These are phyloP conservation scores for Nipponacmea schrenckii DNA, from an alignment of 2,888 invertebrate genomes.

Conservation along the genomic window DNA sequence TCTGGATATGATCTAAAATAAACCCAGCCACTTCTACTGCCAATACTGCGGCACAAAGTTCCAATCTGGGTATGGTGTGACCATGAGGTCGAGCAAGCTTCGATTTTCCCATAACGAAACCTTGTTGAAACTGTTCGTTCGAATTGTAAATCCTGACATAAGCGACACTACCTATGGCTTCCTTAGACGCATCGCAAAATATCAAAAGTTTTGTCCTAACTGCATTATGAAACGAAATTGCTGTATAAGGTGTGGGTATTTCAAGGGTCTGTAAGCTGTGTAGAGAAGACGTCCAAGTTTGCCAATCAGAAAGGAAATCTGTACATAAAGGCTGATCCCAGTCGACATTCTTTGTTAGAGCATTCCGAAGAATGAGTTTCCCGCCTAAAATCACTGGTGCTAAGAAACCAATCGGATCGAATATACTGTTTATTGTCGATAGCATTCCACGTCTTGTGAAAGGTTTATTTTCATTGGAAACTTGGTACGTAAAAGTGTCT, in stretches of 20 bases:
- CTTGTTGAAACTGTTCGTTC: background rate
- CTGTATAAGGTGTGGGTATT: background rate
- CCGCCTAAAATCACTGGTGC: slow-evolving; percentile 11
- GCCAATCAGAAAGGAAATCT: background rate
- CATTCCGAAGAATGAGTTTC: background rate
- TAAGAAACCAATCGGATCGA: slow-evolving; percentile 22
- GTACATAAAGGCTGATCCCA: background rate
- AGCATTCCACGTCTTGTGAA: slow-evolving; percentile 25
- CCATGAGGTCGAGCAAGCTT: background rate
- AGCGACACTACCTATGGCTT: background rate
- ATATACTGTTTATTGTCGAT: slow-evolving; percentile 25
- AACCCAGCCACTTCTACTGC: slow-evolving; percentile 17
- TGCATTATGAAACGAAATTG: background rate
- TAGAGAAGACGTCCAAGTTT: background rate
- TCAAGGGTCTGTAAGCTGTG: background rate
- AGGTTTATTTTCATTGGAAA: slow-evolving; percentile 14
- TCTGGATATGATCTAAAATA: too few relatives aligned
- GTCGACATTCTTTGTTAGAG: background rate
- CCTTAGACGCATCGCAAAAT: background rate
- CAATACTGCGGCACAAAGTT: slow-evolving; percentile 25
- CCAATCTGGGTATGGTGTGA: slow-evolving; percentile 24
- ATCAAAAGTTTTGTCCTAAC: background rate
- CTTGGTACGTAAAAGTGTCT: slow-evolving; percentile 17
- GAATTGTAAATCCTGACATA: background rate
- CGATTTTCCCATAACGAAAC: background rate